Conservation (phyloP, 2,797 vertebrate species). For the Rhinoraja longicauda region DNA sequence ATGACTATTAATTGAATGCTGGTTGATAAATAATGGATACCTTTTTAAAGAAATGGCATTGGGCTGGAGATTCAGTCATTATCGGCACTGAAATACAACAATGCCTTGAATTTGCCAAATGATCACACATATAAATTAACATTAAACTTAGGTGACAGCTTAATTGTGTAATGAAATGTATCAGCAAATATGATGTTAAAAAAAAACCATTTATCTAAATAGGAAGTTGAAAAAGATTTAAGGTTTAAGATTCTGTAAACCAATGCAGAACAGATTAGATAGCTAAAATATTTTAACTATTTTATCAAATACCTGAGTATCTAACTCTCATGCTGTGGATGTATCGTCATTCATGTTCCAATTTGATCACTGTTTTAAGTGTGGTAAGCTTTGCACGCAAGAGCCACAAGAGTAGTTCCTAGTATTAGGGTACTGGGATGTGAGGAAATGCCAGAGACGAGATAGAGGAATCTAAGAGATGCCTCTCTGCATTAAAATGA, state of each 20-base stretch:
- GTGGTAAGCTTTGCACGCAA: background rate
- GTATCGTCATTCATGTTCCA: background rate
- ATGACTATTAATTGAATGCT: background rate
- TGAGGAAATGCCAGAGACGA: no score
- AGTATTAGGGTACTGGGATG: background rate
- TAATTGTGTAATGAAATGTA: background rate
- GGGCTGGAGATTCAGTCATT: background rate
- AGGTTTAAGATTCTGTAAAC: background rate
- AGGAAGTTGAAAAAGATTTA: background rate
- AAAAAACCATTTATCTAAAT: background rate
- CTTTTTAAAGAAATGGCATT: background rate
- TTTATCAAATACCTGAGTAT: background rate
- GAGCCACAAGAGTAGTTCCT: background rate
- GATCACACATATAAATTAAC: background rate
- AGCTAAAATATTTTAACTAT: background rate
- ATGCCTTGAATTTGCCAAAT: background rate
- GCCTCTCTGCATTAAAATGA: no score
- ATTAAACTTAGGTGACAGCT: background rate
- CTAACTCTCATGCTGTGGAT: background rate
- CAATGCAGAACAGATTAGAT: background rate
- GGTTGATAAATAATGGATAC: background rate
- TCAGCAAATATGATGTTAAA: background rate
- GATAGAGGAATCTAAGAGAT: no score
- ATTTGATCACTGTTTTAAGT: background rate
- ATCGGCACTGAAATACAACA: background rate